Conservation (phyloP, 2,888 invertebrate genomes). For the Ceriagrion tenellum region DNA sequence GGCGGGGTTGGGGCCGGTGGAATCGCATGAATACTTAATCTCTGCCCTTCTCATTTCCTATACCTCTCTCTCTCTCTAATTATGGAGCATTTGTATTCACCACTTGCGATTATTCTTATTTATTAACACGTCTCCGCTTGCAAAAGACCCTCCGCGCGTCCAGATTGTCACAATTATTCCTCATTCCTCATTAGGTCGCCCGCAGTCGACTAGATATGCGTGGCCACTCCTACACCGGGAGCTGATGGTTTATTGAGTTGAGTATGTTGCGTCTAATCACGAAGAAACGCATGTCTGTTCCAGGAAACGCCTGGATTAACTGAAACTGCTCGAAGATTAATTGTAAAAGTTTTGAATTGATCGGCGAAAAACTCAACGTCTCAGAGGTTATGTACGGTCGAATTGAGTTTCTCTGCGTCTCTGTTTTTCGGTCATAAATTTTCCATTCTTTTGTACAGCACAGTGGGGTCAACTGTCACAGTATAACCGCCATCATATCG, state of each 20-base stretch:
- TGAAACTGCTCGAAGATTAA: background rate
- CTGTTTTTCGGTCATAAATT: too few species aligned
- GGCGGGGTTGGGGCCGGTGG: background rate
- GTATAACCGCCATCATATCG: too few species aligned
- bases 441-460: too few species aligned
- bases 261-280: background rate
- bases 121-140: background rate
- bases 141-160: background rate
- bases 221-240: background rate
- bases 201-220: background rate
- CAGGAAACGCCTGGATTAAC: background rate
- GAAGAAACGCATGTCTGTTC: background rate
- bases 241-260: background rate
- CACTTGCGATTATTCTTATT: background rate
- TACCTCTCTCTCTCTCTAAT: background rate
- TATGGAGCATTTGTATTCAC: conserved; percentile 1
- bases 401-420: too few species aligned
- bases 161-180: background rate
- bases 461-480: too few species aligned
- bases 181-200: background rate
- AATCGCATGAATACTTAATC: conserved; percentile 25
- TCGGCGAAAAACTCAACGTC: background rate
- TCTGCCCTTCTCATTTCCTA: background rate
- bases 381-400: too few species aligned
- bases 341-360: background rate